A percentile compares a stretch with the other conserved stretches of the same genome.
phyloP scores from a whole-genome alignment of 2,888 invertebrate species.

The Macrosoma leucophasiata region DNA sequence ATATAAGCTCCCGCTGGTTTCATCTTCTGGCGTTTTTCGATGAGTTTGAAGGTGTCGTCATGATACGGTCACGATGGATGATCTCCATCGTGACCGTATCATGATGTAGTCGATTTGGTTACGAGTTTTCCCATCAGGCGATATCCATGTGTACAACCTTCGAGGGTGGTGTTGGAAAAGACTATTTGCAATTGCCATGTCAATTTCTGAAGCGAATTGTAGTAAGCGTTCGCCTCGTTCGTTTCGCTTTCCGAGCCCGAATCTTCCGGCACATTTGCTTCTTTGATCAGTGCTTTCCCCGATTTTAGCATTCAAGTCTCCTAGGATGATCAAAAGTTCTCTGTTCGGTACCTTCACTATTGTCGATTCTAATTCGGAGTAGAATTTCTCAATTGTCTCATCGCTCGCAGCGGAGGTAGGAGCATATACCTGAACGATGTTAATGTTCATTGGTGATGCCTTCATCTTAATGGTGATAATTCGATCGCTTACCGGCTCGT shows the following conservation, averaged over 20 bases:
- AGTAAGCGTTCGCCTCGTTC: slow-evolving; percentile 15
- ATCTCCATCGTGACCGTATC: slow-evolving; percentile 13
- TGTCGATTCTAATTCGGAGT: slow-evolving; percentile 2
- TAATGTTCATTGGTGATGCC: no score
- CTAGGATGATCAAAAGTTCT: slow-evolving; percentile 11
- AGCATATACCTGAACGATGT: slow-evolving; percentile 21
- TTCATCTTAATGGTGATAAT: no score
- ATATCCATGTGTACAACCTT: slow-evolving; percentile 12
- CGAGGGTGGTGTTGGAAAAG: slow-evolving; percentile 18
- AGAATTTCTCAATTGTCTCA: slow-evolving; percentile 14
- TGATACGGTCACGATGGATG: slow-evolving; percentile 12
- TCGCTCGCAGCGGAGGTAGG: slow-evolving; percentile 13
- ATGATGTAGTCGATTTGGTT: slow-evolving; percentile 24
- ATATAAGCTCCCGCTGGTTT: not conserved
- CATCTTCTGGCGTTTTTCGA: not conserved
- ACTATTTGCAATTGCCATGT: slow-evolving; percentile 15
- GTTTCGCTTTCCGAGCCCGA: slow-evolving; percentile 15
- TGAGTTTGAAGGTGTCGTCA: slow-evolving; percentile 3
- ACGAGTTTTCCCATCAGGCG: slow-evolving; percentile 11
- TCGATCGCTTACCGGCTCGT: no score
- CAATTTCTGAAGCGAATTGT: slow-evolving; percentile 10
- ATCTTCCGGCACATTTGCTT: slow-evolving; percentile 4
- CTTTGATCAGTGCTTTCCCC: slow-evolving; percentile 3
- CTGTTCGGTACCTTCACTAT: slow-evolving; percentile 13
- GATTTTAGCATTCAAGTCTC: slow-evolving; percentile 17